These are phyloP conservation scores for Cervus canadensis DNA, from an alignment of 2,113 vertebrate species.

Conservation along the genomic window DNA sequence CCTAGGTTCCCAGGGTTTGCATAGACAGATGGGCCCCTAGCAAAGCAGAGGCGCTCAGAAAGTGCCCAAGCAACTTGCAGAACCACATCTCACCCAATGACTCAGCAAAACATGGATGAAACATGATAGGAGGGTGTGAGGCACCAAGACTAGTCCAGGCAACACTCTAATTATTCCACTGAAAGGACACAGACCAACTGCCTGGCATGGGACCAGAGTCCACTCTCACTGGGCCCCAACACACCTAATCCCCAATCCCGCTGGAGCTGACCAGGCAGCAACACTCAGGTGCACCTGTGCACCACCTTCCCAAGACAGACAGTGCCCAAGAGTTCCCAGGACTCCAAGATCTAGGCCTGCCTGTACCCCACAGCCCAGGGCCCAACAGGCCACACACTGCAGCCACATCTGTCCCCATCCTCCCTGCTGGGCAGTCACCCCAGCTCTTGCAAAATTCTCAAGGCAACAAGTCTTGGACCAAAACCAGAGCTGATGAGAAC, in stretches of 20 bases:
- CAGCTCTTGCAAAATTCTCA: background rate
- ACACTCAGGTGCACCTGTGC: background rate
- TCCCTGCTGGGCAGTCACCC: fast-evolving
- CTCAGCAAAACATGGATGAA: background rate
- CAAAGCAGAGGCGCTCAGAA: background rate
- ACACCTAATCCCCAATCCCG: background rate
- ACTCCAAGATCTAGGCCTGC: background rate
- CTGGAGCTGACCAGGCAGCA: background rate
- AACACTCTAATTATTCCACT: background rate
- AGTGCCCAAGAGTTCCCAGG: background rate
- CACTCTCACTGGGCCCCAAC: background rate
- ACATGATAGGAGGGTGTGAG: background rate
- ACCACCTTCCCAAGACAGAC: background rate
- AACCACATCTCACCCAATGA: background rate
- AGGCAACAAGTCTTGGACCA: background rate
- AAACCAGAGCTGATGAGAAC: background rate
- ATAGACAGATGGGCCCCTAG: background rate
- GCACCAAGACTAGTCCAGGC: background rate
- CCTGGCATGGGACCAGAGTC: background rate
- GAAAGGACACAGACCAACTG: background rate
- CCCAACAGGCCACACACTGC: background rate
- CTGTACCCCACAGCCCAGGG: background rate
- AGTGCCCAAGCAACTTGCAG: background rate
- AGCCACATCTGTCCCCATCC: background rate
- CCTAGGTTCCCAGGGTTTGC: background rate